phyloP scores from a whole-genome alignment of 2,888 invertebrate genomes.

The Synergus laeviventris region DNA sequence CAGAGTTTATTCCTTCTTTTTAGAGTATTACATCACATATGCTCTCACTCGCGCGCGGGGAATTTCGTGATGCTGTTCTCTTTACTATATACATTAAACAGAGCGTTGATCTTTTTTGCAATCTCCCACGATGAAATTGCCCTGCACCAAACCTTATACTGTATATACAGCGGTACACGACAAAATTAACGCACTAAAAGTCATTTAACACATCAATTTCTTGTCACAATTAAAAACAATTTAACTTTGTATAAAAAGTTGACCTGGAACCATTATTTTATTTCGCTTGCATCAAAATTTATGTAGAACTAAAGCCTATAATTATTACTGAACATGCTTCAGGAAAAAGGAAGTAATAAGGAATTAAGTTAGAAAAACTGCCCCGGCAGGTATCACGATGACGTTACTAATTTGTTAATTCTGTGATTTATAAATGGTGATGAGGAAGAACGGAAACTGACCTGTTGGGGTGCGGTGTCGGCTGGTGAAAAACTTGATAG shows the following conservation, averaged over 20 bases:
- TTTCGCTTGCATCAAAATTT: not conserved
- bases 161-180: not conserved
- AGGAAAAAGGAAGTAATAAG: not conserved
- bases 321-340: not conserved
- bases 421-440: not conserved
- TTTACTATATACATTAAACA: constrained; percentile 55
- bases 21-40: not conserved
- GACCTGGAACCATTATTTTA: not conserved
- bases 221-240: not conserved
- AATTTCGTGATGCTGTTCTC: constrained; percentile 51
- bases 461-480: constrained; percentile 71
- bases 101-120: constrained; percentile 53
- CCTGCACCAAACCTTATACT: not conserved
- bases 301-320: not conserved
- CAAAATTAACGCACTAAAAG: not conserved
- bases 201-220: not conserved
- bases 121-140: constrained; percentile 47
- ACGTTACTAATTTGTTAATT: not conserved
- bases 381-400: not conserved
- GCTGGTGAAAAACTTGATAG: constrained; percentile 72
- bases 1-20: not conserved
- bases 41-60: constrained; percentile 1
- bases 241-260: not conserved
- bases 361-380: not conserved
- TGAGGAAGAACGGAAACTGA: constrained; percentile 54